Evolutionary conservation across 2,797 vertebrate genomes (phyloP).

Genomic region (Myripristis murdjan): DNA sequence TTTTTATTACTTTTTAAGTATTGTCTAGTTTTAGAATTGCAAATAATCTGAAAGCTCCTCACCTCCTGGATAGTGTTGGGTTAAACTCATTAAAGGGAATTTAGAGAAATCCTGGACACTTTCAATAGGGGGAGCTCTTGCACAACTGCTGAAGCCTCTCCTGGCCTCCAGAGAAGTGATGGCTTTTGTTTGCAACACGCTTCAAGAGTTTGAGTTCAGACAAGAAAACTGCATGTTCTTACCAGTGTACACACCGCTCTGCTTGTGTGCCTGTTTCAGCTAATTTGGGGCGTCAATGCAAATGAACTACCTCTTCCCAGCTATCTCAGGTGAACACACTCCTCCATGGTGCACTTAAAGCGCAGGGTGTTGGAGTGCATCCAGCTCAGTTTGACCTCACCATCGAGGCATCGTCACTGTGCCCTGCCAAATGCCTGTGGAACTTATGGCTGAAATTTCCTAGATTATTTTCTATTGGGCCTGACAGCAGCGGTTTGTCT

Average conservation of each 20-base stretch:
- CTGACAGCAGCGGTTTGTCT: slow-evolving; percentile 58
- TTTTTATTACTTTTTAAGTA: too few species aligned
- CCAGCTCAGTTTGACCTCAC: slow-evolving; percentile 38
- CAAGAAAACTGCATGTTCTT: neutral
- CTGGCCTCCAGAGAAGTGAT: neutral
- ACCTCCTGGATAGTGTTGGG: neutral
- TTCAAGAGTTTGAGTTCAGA: neutral
- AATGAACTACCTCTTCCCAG: neutral
- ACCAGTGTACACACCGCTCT: neutral
- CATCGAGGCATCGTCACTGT: neutral
- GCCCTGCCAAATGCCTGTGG: slow-evolving; percentile 11
- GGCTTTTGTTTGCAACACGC: neutral
- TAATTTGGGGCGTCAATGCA: neutral
- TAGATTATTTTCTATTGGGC: slow-evolving; percentile 23
- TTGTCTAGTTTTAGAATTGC: neutral
- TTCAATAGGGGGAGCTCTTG: slow-evolving; percentile 53
- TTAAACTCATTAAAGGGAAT: neutral
- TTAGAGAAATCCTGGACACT: neutral
- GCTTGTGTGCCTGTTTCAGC: neutral
- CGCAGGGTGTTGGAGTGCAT: slow-evolving; percentile 19
- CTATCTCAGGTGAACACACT: neutral
- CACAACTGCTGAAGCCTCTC: neutral
- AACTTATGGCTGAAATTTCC: slow-evolving; percentile 32
- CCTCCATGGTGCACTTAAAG: slow-evolving; percentile 10
- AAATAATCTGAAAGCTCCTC: neutral